A percentile compares a stretch with the other conserved stretches of the same genome.
Conservation (phyloP, 2,888 invertebrate species). For the Archips crataeganus region DNA sequence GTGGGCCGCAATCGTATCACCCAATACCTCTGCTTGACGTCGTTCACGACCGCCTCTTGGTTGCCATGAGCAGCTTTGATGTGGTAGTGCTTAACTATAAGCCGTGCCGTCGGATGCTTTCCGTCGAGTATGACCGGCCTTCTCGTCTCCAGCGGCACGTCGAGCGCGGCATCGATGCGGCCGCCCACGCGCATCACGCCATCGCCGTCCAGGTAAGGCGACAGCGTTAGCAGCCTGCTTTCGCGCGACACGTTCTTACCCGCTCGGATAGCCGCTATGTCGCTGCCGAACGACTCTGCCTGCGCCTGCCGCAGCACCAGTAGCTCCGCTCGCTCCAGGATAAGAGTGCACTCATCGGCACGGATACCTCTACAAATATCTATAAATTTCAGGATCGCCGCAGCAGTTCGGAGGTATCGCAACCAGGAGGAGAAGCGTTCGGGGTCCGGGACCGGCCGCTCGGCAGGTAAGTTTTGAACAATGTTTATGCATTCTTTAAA, state of each 20-base stretch:
- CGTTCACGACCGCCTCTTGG: neutral
- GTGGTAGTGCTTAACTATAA: slow-evolving; percentile 20
- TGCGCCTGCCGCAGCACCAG: slow-evolving; percentile 30
- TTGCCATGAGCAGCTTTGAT: neutral
- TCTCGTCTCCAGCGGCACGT: slow-evolving; percentile 29
- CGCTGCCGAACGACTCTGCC: neutral
- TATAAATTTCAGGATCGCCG: slow-evolving; percentile 18
- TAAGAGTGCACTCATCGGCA: neutral
- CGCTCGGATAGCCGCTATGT: neutral
- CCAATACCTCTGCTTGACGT: neutral
- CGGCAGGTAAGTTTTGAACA: neutral
- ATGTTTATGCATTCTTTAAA: neutral
- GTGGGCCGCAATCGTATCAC: neutral
- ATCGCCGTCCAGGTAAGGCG: slow-evolving; percentile 41
- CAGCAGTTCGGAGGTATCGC: slow-evolving; percentile 25
- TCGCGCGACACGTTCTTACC: slow-evolving; percentile 11
- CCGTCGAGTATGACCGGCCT: slow-evolving; percentile 42
- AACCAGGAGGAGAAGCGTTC: slow-evolving; percentile 41
- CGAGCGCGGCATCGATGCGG: slow-evolving; percentile 41
- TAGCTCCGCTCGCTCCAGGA: slow-evolving; percentile 18
- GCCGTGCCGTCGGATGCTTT: neutral
- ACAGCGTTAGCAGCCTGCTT: slow-evolving; percentile 29
- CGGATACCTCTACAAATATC: slow-evolving; percentile 11
- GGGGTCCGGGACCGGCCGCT: slow-evolving; percentile 32
- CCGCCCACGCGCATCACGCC: slow-evolving; percentile 41